A percentile compares a stretch with the other conserved stretches of the same genome.
Conservation (phyloP, 2,797 vertebrate species). For the Gymnoscopelus microlampas region DNA sequence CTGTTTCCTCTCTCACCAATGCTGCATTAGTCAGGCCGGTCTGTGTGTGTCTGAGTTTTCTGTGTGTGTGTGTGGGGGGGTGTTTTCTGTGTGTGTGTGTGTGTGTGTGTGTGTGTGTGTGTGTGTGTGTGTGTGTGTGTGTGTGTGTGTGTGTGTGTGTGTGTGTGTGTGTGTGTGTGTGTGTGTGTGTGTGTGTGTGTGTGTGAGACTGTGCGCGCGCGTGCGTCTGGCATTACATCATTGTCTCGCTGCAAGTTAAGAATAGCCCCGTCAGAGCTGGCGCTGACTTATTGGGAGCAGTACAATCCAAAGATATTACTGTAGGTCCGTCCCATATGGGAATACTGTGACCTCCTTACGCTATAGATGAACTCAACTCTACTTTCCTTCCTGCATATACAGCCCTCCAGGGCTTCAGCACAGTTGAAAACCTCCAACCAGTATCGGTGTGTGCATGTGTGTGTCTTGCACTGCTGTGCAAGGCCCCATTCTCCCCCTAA, state of each 20-base stretch:
- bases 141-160: slow-evolving; percentile 27
- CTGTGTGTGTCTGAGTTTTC: no score
- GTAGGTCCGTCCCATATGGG: slow-evolving; percentile 81
- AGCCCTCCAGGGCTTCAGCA: slow-evolving; percentile 59
- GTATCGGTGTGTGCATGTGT: slow-evolving; percentile 40
- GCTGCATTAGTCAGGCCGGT: slow-evolving; percentile 80
- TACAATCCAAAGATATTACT: slow-evolving; percentile 85
- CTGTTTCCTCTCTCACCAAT: slow-evolving; percentile 80
- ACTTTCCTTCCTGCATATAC: slow-evolving; percentile 59
- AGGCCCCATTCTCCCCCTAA: slow-evolving; percentile 30
- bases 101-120: slow-evolving; percentile 60
- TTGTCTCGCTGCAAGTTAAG: slow-evolving; percentile 81
- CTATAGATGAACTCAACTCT: slow-evolving; percentile 79
- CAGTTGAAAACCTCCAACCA: slow-evolving; percentile 64
- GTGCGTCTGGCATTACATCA: slow-evolving; percentile 82
- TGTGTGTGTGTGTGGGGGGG: no score
- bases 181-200: slow-evolving; percentile 56
- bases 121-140: slow-evolving; percentile 74
- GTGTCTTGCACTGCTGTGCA: slow-evolving; percentile 19
- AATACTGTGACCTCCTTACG: slow-evolving; percentile 81
- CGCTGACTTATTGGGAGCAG: slow-evolving; percentile 83
- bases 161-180: no score
- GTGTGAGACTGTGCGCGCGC: slow-evolving; percentile 57
- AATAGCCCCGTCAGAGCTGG: slow-evolving; percentile 80
- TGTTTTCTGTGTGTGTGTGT: not conserved